Percentiles rank a stretch among this genome's conserved stretches.
phyloP scores from a whole-genome alignment of 2,888 invertebrate species.

The Catocala nupta region DNA sequence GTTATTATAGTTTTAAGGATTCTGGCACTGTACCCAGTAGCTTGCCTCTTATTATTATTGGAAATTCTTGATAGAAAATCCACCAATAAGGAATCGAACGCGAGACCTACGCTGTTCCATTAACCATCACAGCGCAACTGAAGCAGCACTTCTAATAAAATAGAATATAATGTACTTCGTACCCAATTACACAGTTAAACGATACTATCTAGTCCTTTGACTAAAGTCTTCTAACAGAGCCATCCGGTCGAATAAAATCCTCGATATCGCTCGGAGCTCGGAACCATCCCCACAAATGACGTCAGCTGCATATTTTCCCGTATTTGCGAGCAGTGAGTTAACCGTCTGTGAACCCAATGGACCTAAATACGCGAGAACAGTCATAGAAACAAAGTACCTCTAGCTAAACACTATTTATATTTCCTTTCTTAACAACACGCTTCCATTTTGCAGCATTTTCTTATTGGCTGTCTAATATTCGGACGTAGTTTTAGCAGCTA shows the following conservation, averaged over 20 bases:
- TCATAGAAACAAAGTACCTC: slow-evolving; percentile 21
- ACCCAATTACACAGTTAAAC: too few species aligned
- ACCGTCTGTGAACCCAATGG: not conserved
- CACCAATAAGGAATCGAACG: too few species aligned
- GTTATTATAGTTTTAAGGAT: too few species aligned
- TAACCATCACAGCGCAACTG: too few species aligned
- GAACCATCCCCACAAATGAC: slow-evolving; percentile 8
- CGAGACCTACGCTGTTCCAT: too few species aligned
- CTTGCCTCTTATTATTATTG: too few species aligned
- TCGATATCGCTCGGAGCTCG: not conserved
- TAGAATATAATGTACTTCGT: too few species aligned
- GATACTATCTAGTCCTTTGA: too few species aligned
- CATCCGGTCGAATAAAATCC: not conserved
- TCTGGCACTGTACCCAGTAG: too few species aligned
- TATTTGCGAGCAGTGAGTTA: slow-evolving; percentile 13
- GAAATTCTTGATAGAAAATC: too few species aligned
- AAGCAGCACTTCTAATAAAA: too few species aligned
- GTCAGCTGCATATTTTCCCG: slow-evolving; percentile 31
- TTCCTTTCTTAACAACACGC: not conserved
- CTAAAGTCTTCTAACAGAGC: too few species aligned
- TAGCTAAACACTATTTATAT: slow-evolving; percentile 11
- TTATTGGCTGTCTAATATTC: not conserved
- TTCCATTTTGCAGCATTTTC: not conserved
- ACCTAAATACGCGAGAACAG: slow-evolving; percentile 13
- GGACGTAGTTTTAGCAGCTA: not conserved